These are phyloP conservation scores for Octonoba sinensis DNA, from an alignment of 2,888 invertebrate species.

Conservation along the genomic window DNA sequence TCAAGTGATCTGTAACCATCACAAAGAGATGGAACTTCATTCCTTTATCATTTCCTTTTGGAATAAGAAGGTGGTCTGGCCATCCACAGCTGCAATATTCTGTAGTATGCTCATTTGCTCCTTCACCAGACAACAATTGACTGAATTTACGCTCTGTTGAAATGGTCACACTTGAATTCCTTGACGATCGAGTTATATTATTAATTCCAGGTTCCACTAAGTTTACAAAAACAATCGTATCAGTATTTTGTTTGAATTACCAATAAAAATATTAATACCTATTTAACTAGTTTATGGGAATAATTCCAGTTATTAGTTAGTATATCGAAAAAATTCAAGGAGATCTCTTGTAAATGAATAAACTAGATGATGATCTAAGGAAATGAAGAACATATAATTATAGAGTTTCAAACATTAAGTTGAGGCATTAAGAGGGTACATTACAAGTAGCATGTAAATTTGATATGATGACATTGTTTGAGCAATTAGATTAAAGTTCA, in stretches of 20 bases:
- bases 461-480: no score
- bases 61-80: constrained; percentile 85
- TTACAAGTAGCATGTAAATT: no score
- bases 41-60: constrained; percentile 80
- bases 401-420: no score
- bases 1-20: constrained; percentile 82
- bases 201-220: constrained; percentile 77
- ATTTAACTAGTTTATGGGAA: no score
- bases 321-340: no score
- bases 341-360: no score
- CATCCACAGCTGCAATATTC: constrained; percentile 88
- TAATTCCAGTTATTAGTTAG: no score
- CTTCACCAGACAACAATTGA: constrained; percentile 74
- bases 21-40: constrained; percentile 80
- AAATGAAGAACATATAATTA: no score
- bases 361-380: no score
- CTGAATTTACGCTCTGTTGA: constrained; percentile 86
- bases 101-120: constrained; percentile 75
- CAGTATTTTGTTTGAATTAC: not conserved
- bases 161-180: constrained; percentile 84
- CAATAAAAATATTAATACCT: no score
- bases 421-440: no score
- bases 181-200: constrained; percentile 78
- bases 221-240: constrained; percentile 30
- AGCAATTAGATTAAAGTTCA: no score